Evolutionary conservation across 92 coral and sea anemone species (phyloP).

Genomic region (Diadumene lineata): DNA sequence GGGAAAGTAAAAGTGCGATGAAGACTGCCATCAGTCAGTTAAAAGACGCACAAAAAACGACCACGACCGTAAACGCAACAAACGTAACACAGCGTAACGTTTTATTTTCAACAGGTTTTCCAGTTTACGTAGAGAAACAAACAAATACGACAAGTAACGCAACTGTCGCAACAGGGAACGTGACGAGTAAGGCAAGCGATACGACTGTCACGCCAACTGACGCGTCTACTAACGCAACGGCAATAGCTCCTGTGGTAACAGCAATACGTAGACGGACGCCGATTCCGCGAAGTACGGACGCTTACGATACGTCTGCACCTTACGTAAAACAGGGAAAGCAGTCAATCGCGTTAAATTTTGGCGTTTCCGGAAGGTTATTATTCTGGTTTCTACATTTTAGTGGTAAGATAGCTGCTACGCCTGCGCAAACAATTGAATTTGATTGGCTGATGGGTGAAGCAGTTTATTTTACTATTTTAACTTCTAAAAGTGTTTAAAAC

Average conservation of each 20-base stretch:
- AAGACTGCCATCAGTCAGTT: too few relatives aligned
- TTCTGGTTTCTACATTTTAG: constrained; percentile 70
- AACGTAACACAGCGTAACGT: background rate
- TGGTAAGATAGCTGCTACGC: constrained; percentile 51
- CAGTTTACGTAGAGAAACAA: background rate
- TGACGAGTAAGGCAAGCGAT: constrained; percentile 5
- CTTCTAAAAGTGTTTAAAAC: too few relatives aligned
- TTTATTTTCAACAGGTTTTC: background rate
- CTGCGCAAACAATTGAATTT: constrained; percentile 19
- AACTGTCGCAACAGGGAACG: background rate
- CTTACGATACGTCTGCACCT: constrained; percentile 18
- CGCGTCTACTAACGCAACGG: constrained; percentile 4
- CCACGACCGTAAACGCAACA: background rate
- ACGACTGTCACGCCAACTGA: background rate
- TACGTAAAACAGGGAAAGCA: constrained; percentile 44
- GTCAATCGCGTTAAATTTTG: constrained; percentile 42
- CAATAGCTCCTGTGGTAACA: background rate
- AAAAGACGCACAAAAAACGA: background rate
- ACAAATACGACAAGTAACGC: constrained; percentile 11
- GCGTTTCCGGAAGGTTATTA: constrained; percentile 57
- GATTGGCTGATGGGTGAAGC: constrained; percentile 34
- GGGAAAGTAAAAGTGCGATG: too few relatives aligned
- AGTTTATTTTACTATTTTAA: constrained; percentile 21
- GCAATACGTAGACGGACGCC: constrained; percentile 1
- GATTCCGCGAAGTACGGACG: constrained; percentile 10